Evolutionary conservation across 2,888 invertebrate species (phyloP).

Genomic region (Helobdella robusta): DNA sequence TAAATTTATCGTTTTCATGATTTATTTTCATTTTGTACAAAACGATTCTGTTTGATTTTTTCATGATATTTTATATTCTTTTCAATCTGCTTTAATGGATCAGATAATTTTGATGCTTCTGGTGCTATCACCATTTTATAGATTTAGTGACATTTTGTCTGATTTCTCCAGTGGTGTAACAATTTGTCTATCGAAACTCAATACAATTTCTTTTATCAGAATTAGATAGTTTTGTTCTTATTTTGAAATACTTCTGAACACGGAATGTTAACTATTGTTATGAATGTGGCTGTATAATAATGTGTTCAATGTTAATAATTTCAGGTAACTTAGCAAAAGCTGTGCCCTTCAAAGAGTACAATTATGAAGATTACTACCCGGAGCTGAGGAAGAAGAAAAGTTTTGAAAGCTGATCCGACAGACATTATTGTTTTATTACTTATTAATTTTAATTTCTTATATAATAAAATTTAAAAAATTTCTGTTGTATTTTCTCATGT

Average conservation of each 20-base stretch:
- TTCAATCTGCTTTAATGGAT: too few relatives aligned
- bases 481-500: too few relatives aligned
- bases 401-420: not conserved
- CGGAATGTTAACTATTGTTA: not conserved
- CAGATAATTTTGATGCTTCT: too few relatives aligned
- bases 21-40: not conserved
- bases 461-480: not conserved
- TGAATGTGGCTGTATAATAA: not conserved
- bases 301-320: slow-evolving; percentile 8
- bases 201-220: too few relatives aligned
- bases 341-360: slow-evolving; percentile 71
- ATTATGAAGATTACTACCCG: slow-evolving; percentile 65
- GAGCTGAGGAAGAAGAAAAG: slow-evolving; percentile 6
- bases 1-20: not conserved
- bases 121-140: too few relatives aligned
- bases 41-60: not conserved
- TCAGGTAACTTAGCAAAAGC: slow-evolving; percentile 62
- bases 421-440: not conserved
- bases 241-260: too few relatives aligned
- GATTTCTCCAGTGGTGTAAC: too few relatives aligned
- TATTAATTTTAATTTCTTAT: not conserved
- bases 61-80: not conserved
- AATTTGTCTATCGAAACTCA: too few relatives aligned
- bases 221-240: too few relatives aligned
- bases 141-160: too few relatives aligned